These are phyloP conservation scores for Rotaria socialis DNA, from an alignment of 2,888 invertebrate species.

Conservation along the genomic window DNA sequence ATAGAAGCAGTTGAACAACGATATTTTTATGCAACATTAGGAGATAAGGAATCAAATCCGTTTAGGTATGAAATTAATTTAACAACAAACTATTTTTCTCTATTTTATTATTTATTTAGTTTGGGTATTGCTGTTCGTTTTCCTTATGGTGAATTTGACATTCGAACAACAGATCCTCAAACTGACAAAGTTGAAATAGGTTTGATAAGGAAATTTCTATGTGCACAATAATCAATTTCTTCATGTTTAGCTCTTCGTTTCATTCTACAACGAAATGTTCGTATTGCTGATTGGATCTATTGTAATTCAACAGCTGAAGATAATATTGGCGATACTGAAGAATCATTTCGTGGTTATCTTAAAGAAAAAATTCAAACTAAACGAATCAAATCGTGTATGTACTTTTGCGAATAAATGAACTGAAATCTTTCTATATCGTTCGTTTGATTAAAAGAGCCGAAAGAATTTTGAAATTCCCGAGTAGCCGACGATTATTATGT, in stretches of 20 bases:
- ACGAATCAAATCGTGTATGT: neutral
- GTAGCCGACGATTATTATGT: too few relatives aligned
- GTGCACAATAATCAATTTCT: too few relatives aligned
- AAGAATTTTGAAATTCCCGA: too few relatives aligned
- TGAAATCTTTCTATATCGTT: too few relatives aligned
- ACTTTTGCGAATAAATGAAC: neutral
- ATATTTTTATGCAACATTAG: slow-evolving; percentile 32
- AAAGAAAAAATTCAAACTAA: slow-evolving; percentile 27
- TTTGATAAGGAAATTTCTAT: neutral
- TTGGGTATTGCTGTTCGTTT: slow-evolving; percentile 35
- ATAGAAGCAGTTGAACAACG: neutral
- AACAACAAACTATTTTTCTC: neutral
- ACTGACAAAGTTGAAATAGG: slow-evolving; percentile 27
- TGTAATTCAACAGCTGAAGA: slow-evolving; percentile 38
- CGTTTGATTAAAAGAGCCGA: too few relatives aligned
- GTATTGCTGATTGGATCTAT: slow-evolving; percentile 37
- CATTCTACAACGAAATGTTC: slow-evolving; percentile 4
- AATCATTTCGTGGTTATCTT: slow-evolving; percentile 16
- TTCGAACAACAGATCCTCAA: neutral
- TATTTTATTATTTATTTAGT: neutral
- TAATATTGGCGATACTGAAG: slow-evolving; percentile 18
- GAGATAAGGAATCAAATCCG: slow-evolving; percentile 25
- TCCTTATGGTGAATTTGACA: slow-evolving; percentile 36
- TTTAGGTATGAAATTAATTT: neutral
- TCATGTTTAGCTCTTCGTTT: neutral